Base-by-base conservation (phyloP, 2,113 vertebrate genomes). In the Hoplias malabaricus region DNA sequence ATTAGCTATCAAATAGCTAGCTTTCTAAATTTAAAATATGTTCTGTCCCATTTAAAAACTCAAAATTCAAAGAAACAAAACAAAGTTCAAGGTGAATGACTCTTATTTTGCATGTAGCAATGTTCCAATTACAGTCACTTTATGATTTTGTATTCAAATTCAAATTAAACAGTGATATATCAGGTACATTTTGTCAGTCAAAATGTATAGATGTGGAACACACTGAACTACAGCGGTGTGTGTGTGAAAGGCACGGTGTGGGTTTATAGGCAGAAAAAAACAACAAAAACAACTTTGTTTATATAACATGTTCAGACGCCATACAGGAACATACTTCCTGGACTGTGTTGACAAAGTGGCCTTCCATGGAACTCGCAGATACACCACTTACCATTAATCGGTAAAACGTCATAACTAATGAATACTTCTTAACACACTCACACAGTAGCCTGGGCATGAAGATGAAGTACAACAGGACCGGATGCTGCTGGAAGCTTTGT, bases 401-500 rank as follows among this genome's bases (percentile, higher is more conserved):
- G 59, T 36, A n/a, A 25, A 10, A 50, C 13, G 11, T 19, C 36
- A 34, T n/a, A n/a, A n/a, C n/a, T n/a, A n/a, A n/a, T n/a, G n/a
- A n/a, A n/a, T n/a, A n/a, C n/a, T n/a, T n/a, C n/a, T n/a, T n/a
- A n/a, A n/a, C n/a, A n/a, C n/a, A n/a, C n/a, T n/a, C n/a, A n/a
- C n/a, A 81, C 75, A 53, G 71, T 66, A 66, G 73, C 73, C 67
- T 68, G 67, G 67, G 56, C 61, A 81, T 43, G 63, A 79, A n/a
- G 80, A 27, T 73, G 78, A 78, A 82, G 78, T 85, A 88, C 83
- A 81, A 85, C 81, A 86, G 23, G 54, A 23, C 66, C 66, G 71
- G 72, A 80, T 80, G 68, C 66, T 31, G 70, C 59, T 80, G 1
- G 59, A 67, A 25, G 65, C 68, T 75, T 75, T 74, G 63, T 82